Evolutionary conservation across 1,140 invertebrate genomes (phyloP), one percentile per base, ranked within the genome.

Genomic region (Danaus melanippus): DNA sequence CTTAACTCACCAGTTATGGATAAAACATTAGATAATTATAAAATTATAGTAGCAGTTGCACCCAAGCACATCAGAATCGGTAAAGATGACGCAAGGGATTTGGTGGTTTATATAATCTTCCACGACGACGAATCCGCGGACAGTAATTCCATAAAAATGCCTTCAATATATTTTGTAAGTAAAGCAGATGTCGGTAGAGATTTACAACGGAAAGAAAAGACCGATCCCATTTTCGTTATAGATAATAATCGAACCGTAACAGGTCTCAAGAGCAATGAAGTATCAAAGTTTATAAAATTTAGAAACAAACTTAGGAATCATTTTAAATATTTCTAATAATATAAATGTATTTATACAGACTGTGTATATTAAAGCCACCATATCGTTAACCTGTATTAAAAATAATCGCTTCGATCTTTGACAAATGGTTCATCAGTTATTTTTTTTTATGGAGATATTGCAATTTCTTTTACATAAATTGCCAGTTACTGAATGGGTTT

Each of bases 241-340:
- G 70, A 84, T 43, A 79, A 56, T 51, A 84, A 84, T 43, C 57
- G 81, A 40, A 84, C 73, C 0, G 74, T 80, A 0, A 82, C 81
- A 0, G 72, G 74, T 2, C 45, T 82, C 4, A 79, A 73, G 49
- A 84, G 81, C 56, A 75, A 65, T 50, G 69, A 74, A 56, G 62
- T 84, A n/a, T 59, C 68, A 9, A 82, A 76, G 53, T 71, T 67
- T 51, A 50, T 84, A 0, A 74, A 49, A 46, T 84, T 84, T 46
- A 77, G 61, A 61, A 84, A 67, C 46, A 80, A 77, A 67, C 50
- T 71, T n/a, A 64, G 50, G 12, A 68, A 71, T 42, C 66, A 44
- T 8, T 42, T 49, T 48, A 48, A 5, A n/a, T 39, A n/a, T 21
- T 10, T 39, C 9, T 32, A 48, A 48, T 39, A 12, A 39, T 15